Percentiles rank a stretch among this genome's conserved stretches.
Conservation (phyloP, 2,888 invertebrate genomes). For the Rotaria socialis region DNA sequence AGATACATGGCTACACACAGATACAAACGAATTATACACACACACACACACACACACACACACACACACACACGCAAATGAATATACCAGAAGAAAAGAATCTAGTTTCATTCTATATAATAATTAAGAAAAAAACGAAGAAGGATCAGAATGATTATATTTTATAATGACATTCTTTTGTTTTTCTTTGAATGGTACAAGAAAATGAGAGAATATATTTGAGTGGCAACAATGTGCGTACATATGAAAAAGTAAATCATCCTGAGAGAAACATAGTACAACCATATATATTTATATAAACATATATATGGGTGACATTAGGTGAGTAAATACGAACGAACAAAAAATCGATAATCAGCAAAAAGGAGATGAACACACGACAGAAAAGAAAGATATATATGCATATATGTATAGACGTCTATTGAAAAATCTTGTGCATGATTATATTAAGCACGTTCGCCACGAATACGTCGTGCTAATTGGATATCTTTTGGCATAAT, state of each 20-base stretch:
- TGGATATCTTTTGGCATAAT: conserved; percentile 47
- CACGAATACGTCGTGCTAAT: conserved; percentile 46
- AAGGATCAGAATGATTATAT: not conserved
- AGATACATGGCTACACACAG: not conserved
- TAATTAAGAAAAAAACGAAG: not conserved
- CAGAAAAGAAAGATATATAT: not conserved
- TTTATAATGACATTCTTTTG: not conserved
- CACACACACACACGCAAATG: not conserved
- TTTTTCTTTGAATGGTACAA: not conserved
- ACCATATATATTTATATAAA: not conserved
- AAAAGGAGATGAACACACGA: not conserved
- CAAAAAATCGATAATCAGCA: conserved; percentile 14
- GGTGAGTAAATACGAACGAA: conserved; percentile 6
- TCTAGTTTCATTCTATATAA: not conserved
- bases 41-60: not conserved
- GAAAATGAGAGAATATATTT: not conserved
- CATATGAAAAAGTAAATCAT: not conserved
- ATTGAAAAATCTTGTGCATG: not conserved
- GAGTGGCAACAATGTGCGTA: conserved; percentile 13
- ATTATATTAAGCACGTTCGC: conserved; percentile 44
- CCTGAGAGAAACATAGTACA: not conserved
- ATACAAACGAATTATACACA: not conserved
- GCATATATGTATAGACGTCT: not conserved
- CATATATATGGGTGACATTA: not conserved
- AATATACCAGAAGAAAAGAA: not conserved